Base-by-base conservation (phyloP, 2,113 vertebrate genomes). In the Pluvialis apricaria region DNA sequence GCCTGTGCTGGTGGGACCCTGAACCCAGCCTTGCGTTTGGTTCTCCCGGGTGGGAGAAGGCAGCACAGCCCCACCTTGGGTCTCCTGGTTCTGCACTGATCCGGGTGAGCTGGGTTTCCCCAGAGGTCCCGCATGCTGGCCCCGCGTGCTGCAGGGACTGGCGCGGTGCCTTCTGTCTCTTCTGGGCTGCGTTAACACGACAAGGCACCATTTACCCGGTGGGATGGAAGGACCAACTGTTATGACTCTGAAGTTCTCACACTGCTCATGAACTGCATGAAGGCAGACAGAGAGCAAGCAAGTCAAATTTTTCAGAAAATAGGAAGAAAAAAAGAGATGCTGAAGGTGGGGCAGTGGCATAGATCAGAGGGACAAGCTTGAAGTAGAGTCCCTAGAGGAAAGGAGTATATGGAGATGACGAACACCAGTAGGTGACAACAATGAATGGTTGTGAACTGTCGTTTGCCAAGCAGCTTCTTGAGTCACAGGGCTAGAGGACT, bases 121-220 rank as follows among this genome's bases (percentile, higher is more conserved):
- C 12, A 0, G 29, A 45, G 8, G 32, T 36, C 4, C 0, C 9
- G 38, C 1, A 0, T 61, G 17, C 45, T 9, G 34, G 16, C 24
- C 40, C 24, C 34, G 2, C 17, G 31, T 68, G 10, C 29, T 40
- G 31, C 34, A 2, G 14, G 31, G 77, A 8, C 29, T 55, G 36
- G 64, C 4, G 0, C 11, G 54, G 22, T 61, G 51, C 60, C 45
- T 61, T 54, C 68, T 22, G 26, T 7, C 69, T 24, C 52, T 49
- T 52, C 36, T 5, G 11, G 15, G 26, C 20, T n/a, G n/a, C 2
- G 0, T 34, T 28, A 34, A 5, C 22, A 11, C 78, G 28, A 38
- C 8, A 6, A 5, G 10, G 47, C 54, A 49, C 25, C 29, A 1
- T 11, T 52, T 21, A 17, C 25, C 45, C 6, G 4, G 6, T n/a